phyloP scores from a whole-genome alignment of 2,113 vertebrate genomes.

The Rhinolophus ferrumequinum region DNA sequence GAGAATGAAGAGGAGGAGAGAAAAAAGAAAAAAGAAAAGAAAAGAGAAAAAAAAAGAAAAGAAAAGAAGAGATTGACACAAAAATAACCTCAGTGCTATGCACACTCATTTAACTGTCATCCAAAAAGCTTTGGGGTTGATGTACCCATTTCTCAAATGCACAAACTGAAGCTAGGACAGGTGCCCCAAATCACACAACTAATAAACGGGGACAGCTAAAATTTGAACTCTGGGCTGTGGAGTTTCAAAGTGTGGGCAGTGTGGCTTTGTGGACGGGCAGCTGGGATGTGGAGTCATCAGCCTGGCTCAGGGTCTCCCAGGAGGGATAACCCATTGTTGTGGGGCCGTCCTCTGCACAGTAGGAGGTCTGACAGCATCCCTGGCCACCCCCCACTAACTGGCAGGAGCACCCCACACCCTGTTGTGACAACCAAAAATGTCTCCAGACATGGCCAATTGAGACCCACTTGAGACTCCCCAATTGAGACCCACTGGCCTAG shows the following conservation, averaged over 20 bases:
- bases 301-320: background rate
- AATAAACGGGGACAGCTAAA: accelerated
- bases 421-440: background rate
- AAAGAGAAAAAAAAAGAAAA: background rate
- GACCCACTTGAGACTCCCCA: background rate
- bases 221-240: accelerated
- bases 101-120: background rate
- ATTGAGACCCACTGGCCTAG: background rate
- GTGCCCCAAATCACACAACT: background rate
- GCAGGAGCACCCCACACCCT: background rate
- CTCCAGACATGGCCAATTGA: background rate
- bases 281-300: background rate
- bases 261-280: too few species aligned
- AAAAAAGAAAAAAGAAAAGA: too few species aligned
- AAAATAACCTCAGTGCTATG: background rate
- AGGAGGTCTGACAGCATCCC: too few species aligned
- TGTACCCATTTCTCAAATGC: background rate
- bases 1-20: too few species aligned
- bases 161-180: background rate
- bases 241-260: background rate
- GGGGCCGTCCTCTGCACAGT: accelerated
- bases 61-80: background rate
- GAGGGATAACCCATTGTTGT: too few species aligned
- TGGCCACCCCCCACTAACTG: background rate
- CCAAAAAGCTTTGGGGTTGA: background rate